These are phyloP conservation scores for Palythoa grandis DNA, from an alignment of 92 coral and sea anemone species.

Conservation along the genomic window DNA sequence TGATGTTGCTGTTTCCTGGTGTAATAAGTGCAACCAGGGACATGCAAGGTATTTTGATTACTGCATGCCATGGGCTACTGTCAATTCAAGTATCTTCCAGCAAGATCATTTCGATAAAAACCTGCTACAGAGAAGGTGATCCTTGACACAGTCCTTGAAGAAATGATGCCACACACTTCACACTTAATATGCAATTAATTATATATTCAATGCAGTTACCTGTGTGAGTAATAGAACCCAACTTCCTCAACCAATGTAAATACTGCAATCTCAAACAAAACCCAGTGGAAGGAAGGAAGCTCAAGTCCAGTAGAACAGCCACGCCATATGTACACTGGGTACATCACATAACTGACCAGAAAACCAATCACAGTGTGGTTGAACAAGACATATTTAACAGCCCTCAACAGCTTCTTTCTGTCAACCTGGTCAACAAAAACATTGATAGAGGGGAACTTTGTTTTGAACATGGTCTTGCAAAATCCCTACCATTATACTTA, in stretches of 20 bases:
- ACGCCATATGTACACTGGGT: constrained; percentile 67
- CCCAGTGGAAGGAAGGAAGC: constrained; percentile 94
- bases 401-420: constrained; percentile 70
- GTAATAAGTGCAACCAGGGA: too few species aligned
- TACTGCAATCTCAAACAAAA: constrained; percentile 87
- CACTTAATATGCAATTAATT: too few species aligned
- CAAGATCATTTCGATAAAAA: too few species aligned
- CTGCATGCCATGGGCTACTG: too few species aligned
- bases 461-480: too few species aligned
- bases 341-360: constrained; percentile 26
- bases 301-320: constrained; percentile 81
- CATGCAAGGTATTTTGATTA: too few species aligned
- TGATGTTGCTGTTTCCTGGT: too few species aligned
- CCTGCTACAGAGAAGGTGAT: too few species aligned
- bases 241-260: constrained; percentile 86
- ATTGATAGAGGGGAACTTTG: not conserved
- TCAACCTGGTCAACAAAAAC: constrained; percentile 68
- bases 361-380: constrained; percentile 81
- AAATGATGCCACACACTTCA: not conserved
- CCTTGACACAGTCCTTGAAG: too few species aligned
- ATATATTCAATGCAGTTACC: constrained; percentile 49
- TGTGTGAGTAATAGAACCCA: constrained; percentile 95
- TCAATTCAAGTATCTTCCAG: too few species aligned
- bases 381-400: constrained; percentile 80
- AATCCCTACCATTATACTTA: too few species aligned